These are phyloP conservation scores for Rallus crepitans DNA, from an alignment of 2,797 vertebrate species.

Conservation along the genomic window DNA sequence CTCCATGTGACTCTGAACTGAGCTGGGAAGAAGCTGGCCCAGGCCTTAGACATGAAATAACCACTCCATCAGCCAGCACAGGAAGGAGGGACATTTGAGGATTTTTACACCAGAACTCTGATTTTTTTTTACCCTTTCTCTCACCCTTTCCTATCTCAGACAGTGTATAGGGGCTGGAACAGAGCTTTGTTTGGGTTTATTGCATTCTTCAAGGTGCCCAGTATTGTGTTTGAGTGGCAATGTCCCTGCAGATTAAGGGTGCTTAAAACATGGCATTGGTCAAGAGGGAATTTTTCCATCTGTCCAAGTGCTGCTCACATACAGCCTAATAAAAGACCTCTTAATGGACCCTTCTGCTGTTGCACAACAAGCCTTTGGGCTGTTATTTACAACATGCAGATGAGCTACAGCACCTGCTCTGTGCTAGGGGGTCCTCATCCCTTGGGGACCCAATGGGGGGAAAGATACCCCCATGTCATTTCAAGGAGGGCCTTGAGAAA, in stretches of 20 bases:
- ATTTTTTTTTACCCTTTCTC: background rate
- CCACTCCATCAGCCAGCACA: background rate
- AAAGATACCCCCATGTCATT: background rate
- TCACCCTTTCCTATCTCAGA: background rate
- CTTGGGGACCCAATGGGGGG: fast-evolving
- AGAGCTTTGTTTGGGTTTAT: background rate
- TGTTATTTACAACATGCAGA: background rate
- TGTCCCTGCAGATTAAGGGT: background rate
- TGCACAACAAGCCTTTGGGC: background rate
- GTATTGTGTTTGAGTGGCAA: background rate
- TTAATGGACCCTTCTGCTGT: background rate
- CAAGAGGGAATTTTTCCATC: background rate
- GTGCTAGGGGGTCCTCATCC: background rate
- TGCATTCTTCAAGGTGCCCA: background rate
- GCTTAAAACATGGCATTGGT: background rate
- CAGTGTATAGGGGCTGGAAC: background rate
- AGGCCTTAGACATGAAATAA: background rate
- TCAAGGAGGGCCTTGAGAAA: background rate
- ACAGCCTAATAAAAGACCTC: background rate
- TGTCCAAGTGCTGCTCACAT: background rate
- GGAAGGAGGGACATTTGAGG: background rate
- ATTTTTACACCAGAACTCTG: background rate
- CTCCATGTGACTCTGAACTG: background rate
- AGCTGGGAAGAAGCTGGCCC: background rate
- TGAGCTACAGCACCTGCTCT: background rate